These are phyloP conservation scores for Oegoconia quadripuncta DNA, from an alignment of 2,888 invertebrate genomes.

Conservation along the genomic window DNA sequence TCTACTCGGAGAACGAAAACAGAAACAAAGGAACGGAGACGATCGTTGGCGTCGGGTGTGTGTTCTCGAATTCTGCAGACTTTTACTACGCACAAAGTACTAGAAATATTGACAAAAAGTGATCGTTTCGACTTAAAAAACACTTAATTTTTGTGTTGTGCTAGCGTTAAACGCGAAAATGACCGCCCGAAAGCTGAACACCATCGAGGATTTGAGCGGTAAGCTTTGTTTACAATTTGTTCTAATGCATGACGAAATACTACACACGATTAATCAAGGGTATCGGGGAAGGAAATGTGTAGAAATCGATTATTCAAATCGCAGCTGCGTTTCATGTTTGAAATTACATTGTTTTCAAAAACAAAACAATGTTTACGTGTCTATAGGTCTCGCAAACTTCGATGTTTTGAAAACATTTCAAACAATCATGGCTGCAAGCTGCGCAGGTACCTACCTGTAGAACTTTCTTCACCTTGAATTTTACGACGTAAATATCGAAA, in stretches of 20 bases:
- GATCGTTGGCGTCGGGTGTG: conserved; percentile 19
- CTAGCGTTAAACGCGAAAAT: conserved; percentile 38
- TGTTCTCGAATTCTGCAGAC: conserved; percentile 6
- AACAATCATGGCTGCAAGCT: too few relatives aligned
- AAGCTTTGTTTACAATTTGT: too few relatives aligned
- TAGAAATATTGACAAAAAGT: conserved; percentile 28
- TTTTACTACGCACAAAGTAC: conserved; percentile 26
- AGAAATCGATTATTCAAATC: conserved; percentile 16
- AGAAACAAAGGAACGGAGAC: conserved; percentile 48
- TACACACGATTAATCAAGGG: conserved; percentile 37
- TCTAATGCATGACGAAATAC: conserved; percentile 44
- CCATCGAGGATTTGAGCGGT: conserved; percentile 73
- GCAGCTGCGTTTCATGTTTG: conserved; percentile 12
- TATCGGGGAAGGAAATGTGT: conserved; percentile 19
- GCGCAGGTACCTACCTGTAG: neutral
- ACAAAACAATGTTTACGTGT: conserved; percentile 32
- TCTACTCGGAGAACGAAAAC: too few relatives aligned
- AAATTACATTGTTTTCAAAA: conserved; percentile 34
- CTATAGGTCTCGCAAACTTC: conserved; percentile 3
- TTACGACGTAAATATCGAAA: neutral
- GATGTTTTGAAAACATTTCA: too few relatives aligned
- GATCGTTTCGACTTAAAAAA: conserved; percentile 25
- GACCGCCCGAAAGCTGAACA: conserved; percentile 69
- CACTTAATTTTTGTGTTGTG: conserved; percentile 30
- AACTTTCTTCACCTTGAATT: neutral